Conservation (phyloP, 2,113 vertebrate species). For the Trematomus loennbergii region DNA sequence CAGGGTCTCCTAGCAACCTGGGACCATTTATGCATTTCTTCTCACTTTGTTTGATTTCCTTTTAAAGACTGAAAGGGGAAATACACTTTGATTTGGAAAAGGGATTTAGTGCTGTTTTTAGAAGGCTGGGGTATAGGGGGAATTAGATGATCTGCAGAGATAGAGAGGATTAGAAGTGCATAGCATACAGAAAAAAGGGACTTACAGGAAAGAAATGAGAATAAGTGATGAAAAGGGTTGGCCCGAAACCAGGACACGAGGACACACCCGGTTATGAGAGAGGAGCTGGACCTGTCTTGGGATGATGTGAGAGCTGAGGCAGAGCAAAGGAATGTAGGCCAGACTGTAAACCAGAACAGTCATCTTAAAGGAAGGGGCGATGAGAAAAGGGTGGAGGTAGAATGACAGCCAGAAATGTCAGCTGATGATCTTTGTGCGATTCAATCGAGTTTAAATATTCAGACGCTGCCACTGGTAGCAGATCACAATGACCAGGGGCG, state of each 20-base stretch:
- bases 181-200: constrained; percentile 13
- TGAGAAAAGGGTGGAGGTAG: constrained; percentile 16
- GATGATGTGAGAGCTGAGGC: constrained; percentile 61
- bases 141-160: not conserved
- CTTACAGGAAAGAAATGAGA: not conserved
- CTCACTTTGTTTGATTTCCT: constrained; percentile 66
- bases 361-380: constrained; percentile 18
- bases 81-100: constrained; percentile 65
- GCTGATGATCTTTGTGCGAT: constrained; percentile 22
- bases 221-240: constrained; percentile 26
- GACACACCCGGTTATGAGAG: constrained; percentile 52
- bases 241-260: constrained; percentile 33
- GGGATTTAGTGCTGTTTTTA: constrained; percentile 24
- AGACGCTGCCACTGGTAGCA: not conserved
- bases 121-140: constrained; percentile 2
- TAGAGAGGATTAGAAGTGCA: not conserved
- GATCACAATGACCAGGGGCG: not conserved
- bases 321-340: constrained; percentile 61
- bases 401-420: constrained; percentile 24
- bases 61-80: constrained; percentile 59
- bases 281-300: constrained; percentile 54
- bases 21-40: constrained; percentile 66
- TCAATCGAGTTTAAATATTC: not conserved
- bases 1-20: constrained; percentile 77
- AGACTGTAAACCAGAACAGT: constrained; percentile 49